phyloP scores from a whole-genome alignment of 2,113 vertebrate species.

The Syngnathus scovelli region DNA sequence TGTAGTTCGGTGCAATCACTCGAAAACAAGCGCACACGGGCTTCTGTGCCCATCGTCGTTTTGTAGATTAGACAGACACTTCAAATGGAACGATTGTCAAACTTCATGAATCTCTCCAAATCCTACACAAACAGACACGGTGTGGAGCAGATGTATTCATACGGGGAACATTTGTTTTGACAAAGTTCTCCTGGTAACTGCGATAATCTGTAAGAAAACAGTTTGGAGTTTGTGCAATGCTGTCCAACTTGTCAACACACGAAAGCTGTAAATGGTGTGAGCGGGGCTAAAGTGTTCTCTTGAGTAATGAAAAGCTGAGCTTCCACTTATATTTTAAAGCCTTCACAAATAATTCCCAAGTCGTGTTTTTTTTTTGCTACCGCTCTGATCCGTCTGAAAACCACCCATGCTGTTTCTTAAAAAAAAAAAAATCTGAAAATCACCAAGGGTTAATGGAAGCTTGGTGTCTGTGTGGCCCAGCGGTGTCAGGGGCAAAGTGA shows the following conservation, averaged over 20 bases:
- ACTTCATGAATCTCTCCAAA: constrained; percentile 3
- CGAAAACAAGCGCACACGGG: background rate
- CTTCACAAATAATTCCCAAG: background rate
- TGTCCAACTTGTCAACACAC: constrained; percentile 5
- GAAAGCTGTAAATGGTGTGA: background rate
- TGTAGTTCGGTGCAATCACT: background rate
- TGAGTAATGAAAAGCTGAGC: background rate
- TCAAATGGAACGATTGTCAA: background rate
- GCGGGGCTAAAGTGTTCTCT: background rate
- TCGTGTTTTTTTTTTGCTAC: background rate
- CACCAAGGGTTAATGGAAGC: constrained; percentile 37
- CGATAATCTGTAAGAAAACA: constrained; percentile 5
- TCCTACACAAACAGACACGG: background rate
- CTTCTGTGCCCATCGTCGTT: background rate
- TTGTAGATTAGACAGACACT: background rate
- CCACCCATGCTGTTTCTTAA: constrained; percentile 21
- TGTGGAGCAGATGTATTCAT: constrained; percentile 2
- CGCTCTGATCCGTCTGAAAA: constrained; percentile 3
- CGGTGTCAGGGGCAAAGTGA: constrained; percentile 38
- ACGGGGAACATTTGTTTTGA: background rate
- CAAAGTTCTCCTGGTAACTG: constrained; percentile 1
- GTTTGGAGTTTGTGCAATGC: background rate
- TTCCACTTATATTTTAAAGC: background rate
- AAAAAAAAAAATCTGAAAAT: constrained; percentile 23
- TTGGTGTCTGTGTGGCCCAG: constrained; percentile 48